Evolutionary conservation across 2,797 vertebrate genomes (phyloP).

Genomic region (Mormyrops attenuatus): DNA sequence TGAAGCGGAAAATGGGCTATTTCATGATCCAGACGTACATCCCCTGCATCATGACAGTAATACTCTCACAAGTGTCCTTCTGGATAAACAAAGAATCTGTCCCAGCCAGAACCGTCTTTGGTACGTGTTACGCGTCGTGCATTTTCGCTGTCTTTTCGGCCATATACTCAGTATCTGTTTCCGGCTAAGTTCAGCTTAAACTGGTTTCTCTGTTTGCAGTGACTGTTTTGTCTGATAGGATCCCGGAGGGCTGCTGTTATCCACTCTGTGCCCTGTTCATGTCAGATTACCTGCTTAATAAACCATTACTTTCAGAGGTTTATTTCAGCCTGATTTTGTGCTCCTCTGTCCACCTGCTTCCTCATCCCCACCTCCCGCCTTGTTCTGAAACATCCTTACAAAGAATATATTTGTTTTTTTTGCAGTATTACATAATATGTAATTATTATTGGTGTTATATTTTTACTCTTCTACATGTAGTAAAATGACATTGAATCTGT

Average conservation of each 20-base stretch:
- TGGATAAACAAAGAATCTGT: constrained; percentile 99
- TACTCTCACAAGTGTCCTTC: constrained; percentile 99
- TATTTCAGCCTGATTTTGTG: not conserved
- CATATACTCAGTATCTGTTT: not conserved
- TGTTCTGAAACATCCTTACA: not conserved
- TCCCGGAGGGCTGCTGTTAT: not conserved
- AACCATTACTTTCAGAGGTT: not conserved
- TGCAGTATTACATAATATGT: not conserved
- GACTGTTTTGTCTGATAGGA: not conserved
- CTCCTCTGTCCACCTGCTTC: not conserved
- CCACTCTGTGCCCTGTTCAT: not conserved
- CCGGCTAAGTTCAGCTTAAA: not conserved
- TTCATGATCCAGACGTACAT: constrained; percentile 99
- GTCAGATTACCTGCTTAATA: not conserved
- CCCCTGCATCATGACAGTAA: constrained; percentile 99
- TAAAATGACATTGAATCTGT: not conserved
- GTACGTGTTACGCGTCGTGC: constrained; percentile 61
- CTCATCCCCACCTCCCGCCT: not conserved
- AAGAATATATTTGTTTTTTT: not conserved
- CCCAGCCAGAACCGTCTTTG: constrained; percentile 95
- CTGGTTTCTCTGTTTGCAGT: not conserved
- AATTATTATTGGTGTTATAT: not conserved
- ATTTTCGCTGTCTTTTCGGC: not conserved
- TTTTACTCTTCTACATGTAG: not conserved
- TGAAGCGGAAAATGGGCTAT: constrained; percentile 98